Conservation (phyloP, 2,797 vertebrate genomes). For the Orientallactaga sibirica region DNA sequence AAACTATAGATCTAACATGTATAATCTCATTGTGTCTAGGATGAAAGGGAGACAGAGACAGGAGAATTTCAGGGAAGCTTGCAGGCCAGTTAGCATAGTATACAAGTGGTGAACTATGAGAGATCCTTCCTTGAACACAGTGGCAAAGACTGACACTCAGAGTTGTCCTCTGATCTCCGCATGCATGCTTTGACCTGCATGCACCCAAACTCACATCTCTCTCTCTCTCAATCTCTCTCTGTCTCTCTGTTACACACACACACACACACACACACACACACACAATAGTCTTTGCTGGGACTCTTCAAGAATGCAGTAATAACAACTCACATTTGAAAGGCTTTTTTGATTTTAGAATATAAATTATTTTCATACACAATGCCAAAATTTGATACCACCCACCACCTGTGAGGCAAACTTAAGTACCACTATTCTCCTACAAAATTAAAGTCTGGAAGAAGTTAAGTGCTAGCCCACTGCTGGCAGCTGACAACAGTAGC, state of each 20-base stretch:
- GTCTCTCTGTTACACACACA: no score
- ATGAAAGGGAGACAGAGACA: background rate
- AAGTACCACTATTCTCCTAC: background rate
- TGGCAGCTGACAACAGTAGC: background rate
- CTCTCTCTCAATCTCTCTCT: no score
- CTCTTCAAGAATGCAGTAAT: background rate
- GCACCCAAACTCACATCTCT: no score
- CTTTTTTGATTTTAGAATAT: background rate
- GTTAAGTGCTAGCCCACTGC: background rate
- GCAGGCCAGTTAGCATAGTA: no score
- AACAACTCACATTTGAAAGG: background rate
- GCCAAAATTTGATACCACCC: background rate
- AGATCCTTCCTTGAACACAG: no score
- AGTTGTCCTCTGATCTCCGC: no score
- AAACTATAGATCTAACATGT: no score
- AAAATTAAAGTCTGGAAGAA: background rate
- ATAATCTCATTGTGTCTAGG: no score
- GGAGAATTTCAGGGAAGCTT: conserved; percentile 15
- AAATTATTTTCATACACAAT: background rate
- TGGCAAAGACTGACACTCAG: no score
- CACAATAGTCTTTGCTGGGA: background rate
- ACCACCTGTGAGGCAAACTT: background rate
- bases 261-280: background rate
- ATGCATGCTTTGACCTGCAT: no score
- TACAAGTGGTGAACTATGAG: no score